Percentiles rank a stretch among this genome's conserved stretches.
These are phyloP conservation scores for Syngnathoides biaculeatus DNA, from an alignment of 2,113 vertebrate genomes.

Conservation along the genomic window DNA sequence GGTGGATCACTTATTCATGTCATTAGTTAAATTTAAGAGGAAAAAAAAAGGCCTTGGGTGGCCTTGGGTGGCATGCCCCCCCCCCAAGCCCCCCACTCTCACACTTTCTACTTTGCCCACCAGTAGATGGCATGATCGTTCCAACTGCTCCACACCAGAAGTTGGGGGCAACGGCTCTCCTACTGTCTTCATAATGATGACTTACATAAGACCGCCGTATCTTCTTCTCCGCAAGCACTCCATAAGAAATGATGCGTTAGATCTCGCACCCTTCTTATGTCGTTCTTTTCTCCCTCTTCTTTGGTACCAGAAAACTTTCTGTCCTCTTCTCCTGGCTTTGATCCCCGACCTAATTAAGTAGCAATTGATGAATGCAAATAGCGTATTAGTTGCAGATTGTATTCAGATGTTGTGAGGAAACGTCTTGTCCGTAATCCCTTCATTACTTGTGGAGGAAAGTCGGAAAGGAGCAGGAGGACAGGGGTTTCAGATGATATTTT, in stretches of 20 bases:
- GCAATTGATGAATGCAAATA: constrained; percentile 74
- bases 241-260: constrained; percentile 62
- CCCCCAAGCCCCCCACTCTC: not conserved
- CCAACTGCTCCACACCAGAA: constrained; percentile 49
- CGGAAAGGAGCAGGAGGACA: constrained; percentile 31
- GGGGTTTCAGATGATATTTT: constrained; percentile 23
- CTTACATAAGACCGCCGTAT: constrained; percentile 75
- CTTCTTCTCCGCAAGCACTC: constrained; percentile 61
- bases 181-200: constrained; percentile 69
- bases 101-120: constrained; percentile 31
- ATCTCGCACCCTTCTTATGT: constrained; percentile 36
- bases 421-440: constrained; percentile 44
- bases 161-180: constrained; percentile 38
- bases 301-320: constrained; percentile 40
- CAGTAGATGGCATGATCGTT: constrained; percentile 75
- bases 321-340: constrained; percentile 58
- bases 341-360: constrained; percentile 76
- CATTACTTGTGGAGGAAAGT: constrained; percentile 25
- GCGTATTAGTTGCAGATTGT: constrained; percentile 65
- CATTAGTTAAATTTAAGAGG: no score
- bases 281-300: constrained; percentile 42
- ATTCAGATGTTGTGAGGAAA: constrained; percentile 60
- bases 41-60: constrained; percentile 43
- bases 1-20: constrained; percentile 58
- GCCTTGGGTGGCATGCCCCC: constrained; percentile 42